Conservation (phyloP, 2,113 vertebrate species). For the Lophura nycthemera region DNA sequence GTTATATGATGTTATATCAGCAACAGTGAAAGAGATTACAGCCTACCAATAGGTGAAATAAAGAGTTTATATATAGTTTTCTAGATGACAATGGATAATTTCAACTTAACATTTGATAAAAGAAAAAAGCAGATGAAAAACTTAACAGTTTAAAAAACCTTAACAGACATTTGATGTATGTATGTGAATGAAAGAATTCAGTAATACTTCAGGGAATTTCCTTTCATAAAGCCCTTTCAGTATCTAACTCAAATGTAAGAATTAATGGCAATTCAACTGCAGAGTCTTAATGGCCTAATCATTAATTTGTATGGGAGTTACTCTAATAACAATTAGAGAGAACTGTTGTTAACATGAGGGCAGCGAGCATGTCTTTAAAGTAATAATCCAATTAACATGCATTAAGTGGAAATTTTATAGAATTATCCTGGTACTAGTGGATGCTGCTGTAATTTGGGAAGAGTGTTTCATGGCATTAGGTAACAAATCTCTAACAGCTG, state of each 20-base stretch:
- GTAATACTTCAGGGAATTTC: neutral
- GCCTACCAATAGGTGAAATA: neutral
- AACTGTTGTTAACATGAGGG: slow-evolving; percentile 32
- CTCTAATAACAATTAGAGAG: slow-evolving; percentile 54
- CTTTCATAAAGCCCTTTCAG: slow-evolving; percentile 23
- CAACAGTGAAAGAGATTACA: neutral
- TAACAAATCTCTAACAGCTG: neutral
- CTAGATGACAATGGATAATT: neutral
- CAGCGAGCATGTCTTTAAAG: slow-evolving; percentile 44
- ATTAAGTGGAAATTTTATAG: slow-evolving; percentile 5
- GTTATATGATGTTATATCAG: neutral
- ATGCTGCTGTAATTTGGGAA: neutral
- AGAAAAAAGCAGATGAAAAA: neutral
- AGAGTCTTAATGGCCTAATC: slow-evolving; percentile 28
- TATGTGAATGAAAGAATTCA: neutral
- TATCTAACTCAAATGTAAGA: slow-evolving; percentile 28
- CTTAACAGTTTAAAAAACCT: neutral
- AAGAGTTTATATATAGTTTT: neutral
- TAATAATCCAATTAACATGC: slow-evolving; percentile 62
- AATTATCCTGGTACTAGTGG: neutral
- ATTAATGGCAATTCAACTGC: slow-evolving; percentile 33
- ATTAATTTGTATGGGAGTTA: slow-evolving; percentile 48
- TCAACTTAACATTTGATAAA: neutral
- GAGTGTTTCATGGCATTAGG: neutral
- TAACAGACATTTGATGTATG: neutral